Evolutionary conservation across 2,888 invertebrate species (phyloP), one percentile per base, ranked within the genome.

Genomic region (Orthosia gracilis): DNA sequence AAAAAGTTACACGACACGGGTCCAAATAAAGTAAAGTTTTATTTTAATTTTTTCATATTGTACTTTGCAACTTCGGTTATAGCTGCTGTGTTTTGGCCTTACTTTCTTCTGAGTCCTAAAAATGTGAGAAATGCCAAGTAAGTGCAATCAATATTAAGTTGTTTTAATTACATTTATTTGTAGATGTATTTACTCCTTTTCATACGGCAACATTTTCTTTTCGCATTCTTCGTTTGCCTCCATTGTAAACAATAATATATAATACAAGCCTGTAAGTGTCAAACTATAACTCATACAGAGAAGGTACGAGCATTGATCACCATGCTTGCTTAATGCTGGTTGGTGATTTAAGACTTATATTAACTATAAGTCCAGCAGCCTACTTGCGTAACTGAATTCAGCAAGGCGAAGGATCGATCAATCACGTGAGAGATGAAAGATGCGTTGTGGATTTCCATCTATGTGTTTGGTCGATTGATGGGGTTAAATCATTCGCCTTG

Each of bases 61-160:
- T 94, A 94, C 75, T 86, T 92, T 9, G 69, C 80, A 23, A 87
- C 89, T 7, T 90, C 89, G 0, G 3, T 89, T 0, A 15, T 92
- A 4, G 74, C 92, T 0, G 87, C 83, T 64, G 74, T 94, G 3
- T 78, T 94, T 49, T 93, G 92, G 91, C 95, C 95, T 0, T 83
- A 88, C n/a, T 94, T 94, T 78, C 85, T 95, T 62, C 74, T 94
- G 0, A 90, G 88, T 4, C 94, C 95, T 3, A 93, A 84, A 82
- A 91, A 92, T 85, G 93, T 95, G 13, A 91, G 87, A 68, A 97
- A 97, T 87, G 87, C 93, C 23, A 91, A 91, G 96, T 96, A 89
- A 95, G 96, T 95, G 70, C 21, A 68, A 67, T 54, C 3, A 21
- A 49, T 74, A 55, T 69, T 45, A 18, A 18, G 11, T 54, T 55